These are phyloP conservation scores for Hippoglossus hippoglossus DNA, from an alignment of 2,797 vertebrate genomes.

Conservation along the genomic window DNA sequence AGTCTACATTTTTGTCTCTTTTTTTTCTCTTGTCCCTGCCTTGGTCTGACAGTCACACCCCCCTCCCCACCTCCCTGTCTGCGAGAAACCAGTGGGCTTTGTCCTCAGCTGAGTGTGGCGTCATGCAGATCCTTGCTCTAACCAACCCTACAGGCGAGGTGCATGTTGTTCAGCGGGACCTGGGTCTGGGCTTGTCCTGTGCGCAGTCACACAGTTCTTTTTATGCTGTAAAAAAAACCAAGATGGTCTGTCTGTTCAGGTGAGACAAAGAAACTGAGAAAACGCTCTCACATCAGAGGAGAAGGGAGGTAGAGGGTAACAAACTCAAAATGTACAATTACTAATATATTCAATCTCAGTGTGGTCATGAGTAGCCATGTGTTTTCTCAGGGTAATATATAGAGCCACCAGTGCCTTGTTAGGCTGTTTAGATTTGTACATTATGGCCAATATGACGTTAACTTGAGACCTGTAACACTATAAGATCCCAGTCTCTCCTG, in stretches of 20 bases:
- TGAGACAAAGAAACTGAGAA: slow-evolving; percentile 17
- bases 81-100: slow-evolving; percentile 80
- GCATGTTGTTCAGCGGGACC: slow-evolving; percentile 52
- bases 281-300: slow-evolving; percentile 5
- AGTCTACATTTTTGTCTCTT: slow-evolving; percentile 41
- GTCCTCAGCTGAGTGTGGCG: slow-evolving; percentile 83
- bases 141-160: slow-evolving; percentile 68
- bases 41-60: slow-evolving; percentile 61
- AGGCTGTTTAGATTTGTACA: slow-evolving; percentile 24
- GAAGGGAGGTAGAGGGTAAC: not conserved
- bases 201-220: slow-evolving; percentile 31
- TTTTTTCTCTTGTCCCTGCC: slow-evolving; percentile 52
- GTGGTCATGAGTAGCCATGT: slow-evolving; percentile 7
- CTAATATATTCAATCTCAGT: slow-evolving; percentile 4
- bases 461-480: slow-evolving; percentile 25
- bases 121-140: slow-evolving; percentile 74
- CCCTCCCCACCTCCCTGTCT: slow-evolving; percentile 71
- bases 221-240: not conserved
- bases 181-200: slow-evolving; percentile 55
- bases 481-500: slow-evolving; percentile 12
- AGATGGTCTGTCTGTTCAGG: not conserved
- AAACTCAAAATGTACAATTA: slow-evolving; percentile 8
- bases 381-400: slow-evolving; percentile 21
- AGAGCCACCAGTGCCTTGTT: slow-evolving; percentile 39
- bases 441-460: slow-evolving; percentile 18